Conservation (phyloP, 2,888 invertebrate genomes). For the Schrankia costaestrigalis region DNA sequence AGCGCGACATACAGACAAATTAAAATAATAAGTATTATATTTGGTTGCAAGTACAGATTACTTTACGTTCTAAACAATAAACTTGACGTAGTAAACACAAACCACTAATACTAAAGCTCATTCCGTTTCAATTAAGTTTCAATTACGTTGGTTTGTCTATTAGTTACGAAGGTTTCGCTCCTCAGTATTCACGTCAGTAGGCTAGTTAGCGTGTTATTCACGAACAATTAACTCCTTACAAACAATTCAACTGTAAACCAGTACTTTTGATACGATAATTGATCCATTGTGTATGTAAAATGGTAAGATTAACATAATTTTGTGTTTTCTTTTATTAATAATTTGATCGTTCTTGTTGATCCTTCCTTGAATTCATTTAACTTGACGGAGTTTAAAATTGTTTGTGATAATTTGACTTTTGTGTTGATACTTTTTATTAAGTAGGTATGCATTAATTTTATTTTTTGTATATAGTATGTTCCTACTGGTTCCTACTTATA, state of each 20-base stretch:
- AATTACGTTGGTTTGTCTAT: constrained; percentile 33
- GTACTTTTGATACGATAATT: constrained; percentile 38
- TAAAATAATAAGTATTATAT: no score
- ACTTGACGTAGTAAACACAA: no score
- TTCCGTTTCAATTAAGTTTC: constrained; percentile 41
- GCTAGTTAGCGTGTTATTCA: constrained; percentile 64
- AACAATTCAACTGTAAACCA: constrained; percentile 27
- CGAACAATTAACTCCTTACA: constrained; percentile 55
- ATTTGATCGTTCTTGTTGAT: constrained; percentile 7
- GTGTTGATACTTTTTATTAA: no score
- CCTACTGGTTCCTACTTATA: no score
- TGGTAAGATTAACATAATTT: constrained; percentile 10
- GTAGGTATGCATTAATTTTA: no score
- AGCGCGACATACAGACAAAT: no score
- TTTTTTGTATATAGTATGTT: no score
- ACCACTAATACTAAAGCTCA: not conserved
- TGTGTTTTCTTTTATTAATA: constrained; percentile 15
- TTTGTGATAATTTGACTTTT: no score
- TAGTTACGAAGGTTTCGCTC: constrained; percentile 22
- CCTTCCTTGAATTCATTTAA: not conserved
- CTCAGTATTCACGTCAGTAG: constrained; percentile 40
- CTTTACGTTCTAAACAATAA: no score
- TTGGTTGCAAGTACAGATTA: no score
- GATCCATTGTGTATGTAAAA: constrained; percentile 30
- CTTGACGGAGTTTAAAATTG: not conserved